These are phyloP conservation scores for Chrysaora quinquecirrha DNA, from an alignment of 30 jellyfish, hydroid and myxozoan genomes.

Conservation along the genomic window DNA sequence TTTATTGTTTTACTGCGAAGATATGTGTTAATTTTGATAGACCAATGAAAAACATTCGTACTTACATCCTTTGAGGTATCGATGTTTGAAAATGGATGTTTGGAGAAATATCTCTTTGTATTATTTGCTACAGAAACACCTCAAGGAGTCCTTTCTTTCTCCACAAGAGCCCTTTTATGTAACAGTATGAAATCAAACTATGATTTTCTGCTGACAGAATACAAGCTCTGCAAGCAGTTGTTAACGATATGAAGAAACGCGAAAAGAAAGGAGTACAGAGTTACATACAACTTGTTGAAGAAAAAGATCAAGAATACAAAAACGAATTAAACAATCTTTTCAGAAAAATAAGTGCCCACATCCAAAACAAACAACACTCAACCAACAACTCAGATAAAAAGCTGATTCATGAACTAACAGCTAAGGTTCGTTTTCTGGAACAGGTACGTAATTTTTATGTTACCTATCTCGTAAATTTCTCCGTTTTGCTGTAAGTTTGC, in stretches of 20 bases:
- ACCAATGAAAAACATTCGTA: no score
- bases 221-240: constrained; percentile 8
- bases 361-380: constrained; percentile 29
- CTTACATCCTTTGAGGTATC: no score
- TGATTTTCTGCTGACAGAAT: constrained; percentile 1
- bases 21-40: no score
- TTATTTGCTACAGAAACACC: no score
- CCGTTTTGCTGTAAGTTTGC: no score
- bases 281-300: constrained; percentile 40
- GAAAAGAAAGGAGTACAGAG: constrained; percentile 4
- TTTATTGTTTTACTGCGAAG: no score
- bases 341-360: constrained; percentile 29
- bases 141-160: background rate
- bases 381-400: background rate
- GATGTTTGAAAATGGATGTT: no score
- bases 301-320: constrained; percentile 67
- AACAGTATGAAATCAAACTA: background rate
- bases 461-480: no score
- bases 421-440: constrained; percentile 25
- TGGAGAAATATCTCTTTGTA: no score
- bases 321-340: constrained; percentile 57
- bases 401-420: constrained; percentile 13
- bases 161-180: background rate
- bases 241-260: constrained; percentile 46
- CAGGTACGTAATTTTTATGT: constrained; percentile 49